phyloP scores from a whole-genome alignment of 2,888 invertebrate species.

The Netelia melanura region DNA sequence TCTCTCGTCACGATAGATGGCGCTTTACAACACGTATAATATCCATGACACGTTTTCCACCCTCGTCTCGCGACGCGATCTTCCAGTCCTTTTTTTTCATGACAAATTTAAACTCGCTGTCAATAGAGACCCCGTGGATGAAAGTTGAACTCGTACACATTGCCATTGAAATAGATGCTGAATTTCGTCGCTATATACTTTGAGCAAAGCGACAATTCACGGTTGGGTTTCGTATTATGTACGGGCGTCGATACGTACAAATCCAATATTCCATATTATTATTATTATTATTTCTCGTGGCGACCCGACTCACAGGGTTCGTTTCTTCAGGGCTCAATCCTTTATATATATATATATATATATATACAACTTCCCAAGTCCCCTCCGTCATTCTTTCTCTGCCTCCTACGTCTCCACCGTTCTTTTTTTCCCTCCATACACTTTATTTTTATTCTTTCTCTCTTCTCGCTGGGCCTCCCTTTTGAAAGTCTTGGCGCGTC shows the following conservation, averaged over 20 bases:
- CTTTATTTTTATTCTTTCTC: slow-evolving; percentile 56
- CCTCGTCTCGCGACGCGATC: slow-evolving; percentile 29
- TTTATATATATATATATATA: background rate
- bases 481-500: slow-evolving; percentile 72
- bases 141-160: slow-evolving; percentile 45
- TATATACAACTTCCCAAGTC: slow-evolving; percentile 45
- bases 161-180: slow-evolving; percentile 14
- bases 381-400: slow-evolving; percentile 71
- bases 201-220: slow-evolving; percentile 54
- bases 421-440: slow-evolving; percentile 65
- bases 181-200: slow-evolving; percentile 23
- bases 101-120: slow-evolving; percentile 41
- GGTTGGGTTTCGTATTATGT: slow-evolving; percentile 74
- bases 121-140: slow-evolving; percentile 52
- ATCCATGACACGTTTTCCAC: slow-evolving; percentile 61
- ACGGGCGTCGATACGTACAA: slow-evolving; percentile 80
- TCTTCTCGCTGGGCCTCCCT: slow-evolving; percentile 70
- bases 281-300: slow-evolving; percentile 24
- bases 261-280: slow-evolving; percentile 77
- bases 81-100: slow-evolving; percentile 6
- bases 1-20: slow-evolving; percentile 70
- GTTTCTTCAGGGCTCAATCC: slow-evolving; percentile 26
- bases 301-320: background rate
- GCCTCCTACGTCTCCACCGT: slow-evolving; percentile 64
- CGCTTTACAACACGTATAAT: slow-evolving; percentile 55